Evolutionary conservation across 2,797 vertebrate genomes (phyloP), one percentile per base, ranked within the genome.

Genomic region (Sebastes goodei): DNA sequence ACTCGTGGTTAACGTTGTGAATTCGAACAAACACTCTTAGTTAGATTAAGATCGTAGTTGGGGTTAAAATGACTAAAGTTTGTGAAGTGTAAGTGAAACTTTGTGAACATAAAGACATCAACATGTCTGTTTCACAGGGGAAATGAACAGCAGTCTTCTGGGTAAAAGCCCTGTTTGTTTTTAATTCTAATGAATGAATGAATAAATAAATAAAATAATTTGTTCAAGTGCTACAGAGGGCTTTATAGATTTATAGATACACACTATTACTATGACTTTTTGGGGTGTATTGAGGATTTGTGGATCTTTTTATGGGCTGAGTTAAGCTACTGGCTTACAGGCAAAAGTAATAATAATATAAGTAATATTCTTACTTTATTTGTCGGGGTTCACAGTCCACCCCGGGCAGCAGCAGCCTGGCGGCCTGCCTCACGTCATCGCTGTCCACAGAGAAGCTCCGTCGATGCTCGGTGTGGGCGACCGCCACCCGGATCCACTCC

Each of bases 401-500:
- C 0, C 96, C 96, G 0, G 96, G 96, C 10, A 97, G 94, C 52
- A 97, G 93, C 80, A 97, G 94, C 76, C 96, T 81, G 59, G 96
- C 96, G 0, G 96, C 95, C 91, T 97, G 96, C 70, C 96, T 92
- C 73, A 97, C 95, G 5, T 97, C 96, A 2, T 96, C 95, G 21
- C 95, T 96, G 93, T 97, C 96, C 84, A 97, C 96, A 0, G 95
- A 96, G 85, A 96, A 94, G 85, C 96, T 96, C 15, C 94, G 89
- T 2, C 96, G 94, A 81, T 96, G 96, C 72, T 96, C 96, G 0
- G 96, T 96, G 84, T 96, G 96, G 2, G 95, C 96, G 25, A 96
- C 92, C 0, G 94, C 95, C 79, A 96, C 96, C 30, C 96, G 93
- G 90, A 97, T 96, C 96, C 96, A 97, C 92, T 97, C 96, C 94